Base-by-base conservation (phyloP, 2,113 vertebrate species). In the Rhombomys opimus region DNA sequence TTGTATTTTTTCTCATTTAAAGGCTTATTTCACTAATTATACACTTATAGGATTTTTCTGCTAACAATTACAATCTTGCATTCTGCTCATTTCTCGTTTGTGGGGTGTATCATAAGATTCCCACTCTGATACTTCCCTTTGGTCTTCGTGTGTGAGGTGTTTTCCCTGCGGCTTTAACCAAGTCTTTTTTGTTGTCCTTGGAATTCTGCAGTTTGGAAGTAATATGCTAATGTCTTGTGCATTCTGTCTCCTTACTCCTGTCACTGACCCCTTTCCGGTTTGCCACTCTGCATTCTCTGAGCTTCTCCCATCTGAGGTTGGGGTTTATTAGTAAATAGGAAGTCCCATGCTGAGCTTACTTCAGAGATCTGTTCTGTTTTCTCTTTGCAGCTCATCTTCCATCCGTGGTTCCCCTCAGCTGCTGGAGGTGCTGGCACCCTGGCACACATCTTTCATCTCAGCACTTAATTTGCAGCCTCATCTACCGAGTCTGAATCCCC, bases 81-180 rank as follows among this genome's bases (percentile, higher is more conserved):
- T 14, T 7, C n/a, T 32, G 12, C 2, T 22, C 3, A 10, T 4
- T 15, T n/a, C 68, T 59, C 41, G 11, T 9, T 35, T n/a, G 5
- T 0, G 1, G 10, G 20, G 8, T 3, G 3, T 35, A 22, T 13
- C 25, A 7, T 2, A 27, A 18, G 30, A 32, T 0, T 4, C 32
- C 46, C 2, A 2, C 50, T 35, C 15, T 12, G 25, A 2, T 5
- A 18, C 6, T 57, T 35, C 11, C 27, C 20, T 9, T 73, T 22
- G 30, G 1, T 32, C 18, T 81, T 38, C 14, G 5, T 12, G 46
- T 13, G 18, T 18, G 52, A 20, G 41, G 6, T 30, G 13, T 25
- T 30, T 2, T 9, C 18, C 20, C 52, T 5, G 7, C 2, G 11
- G 32, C 18, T 82, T 65, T 57, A 61, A 18, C 65, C 30, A 50